These are phyloP conservation scores for Tetheella fluctuosa DNA, from an alignment of 2,888 invertebrate species.

Conservation along the genomic window DNA sequence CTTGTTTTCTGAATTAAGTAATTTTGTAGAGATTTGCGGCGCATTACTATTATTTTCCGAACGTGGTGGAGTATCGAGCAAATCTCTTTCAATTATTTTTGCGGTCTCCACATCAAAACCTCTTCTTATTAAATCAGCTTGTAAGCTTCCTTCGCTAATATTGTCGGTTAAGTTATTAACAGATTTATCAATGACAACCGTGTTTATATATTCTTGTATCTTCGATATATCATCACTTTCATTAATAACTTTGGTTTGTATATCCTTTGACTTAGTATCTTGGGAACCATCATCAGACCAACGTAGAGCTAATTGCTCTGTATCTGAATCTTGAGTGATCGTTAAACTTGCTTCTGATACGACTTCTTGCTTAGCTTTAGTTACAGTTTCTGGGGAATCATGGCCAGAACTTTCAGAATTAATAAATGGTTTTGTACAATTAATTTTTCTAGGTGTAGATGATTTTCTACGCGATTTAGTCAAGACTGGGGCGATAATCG, in stretches of 20 bases:
- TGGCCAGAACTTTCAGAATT: conserved; percentile 59
- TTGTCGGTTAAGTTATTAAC: conserved; percentile 7
- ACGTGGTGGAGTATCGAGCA: conserved; percentile 59
- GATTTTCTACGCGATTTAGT: conserved; percentile 79
- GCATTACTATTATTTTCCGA: conserved; percentile 24
- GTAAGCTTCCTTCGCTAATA: conserved; percentile 49
- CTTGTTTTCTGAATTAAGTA: conserved; percentile 27
- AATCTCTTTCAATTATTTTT: conserved; percentile 74
- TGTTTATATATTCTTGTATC: conserved; percentile 72
- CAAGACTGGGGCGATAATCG: conserved; percentile 43
- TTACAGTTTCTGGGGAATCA: conserved; percentile 52
- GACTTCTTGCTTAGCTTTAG: conserved; percentile 33
- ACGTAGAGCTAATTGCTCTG: conserved; percentile 59
- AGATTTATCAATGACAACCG: conserved; percentile 35
- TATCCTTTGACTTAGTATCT: conserved; percentile 52
- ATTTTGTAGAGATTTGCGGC: conserved; percentile 14
- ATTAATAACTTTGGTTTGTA: conserved; percentile 27
- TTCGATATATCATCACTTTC: conserved; percentile 70
- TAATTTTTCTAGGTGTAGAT: conserved; percentile 76
- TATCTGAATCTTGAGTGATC: conserved; percentile 59
- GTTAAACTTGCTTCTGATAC: conserved; percentile 29
- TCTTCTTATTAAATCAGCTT: conserved; percentile 68
- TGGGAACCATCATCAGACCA: conserved; percentile 77
- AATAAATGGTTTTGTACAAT: conserved; percentile 61
- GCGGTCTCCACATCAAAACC: conserved; percentile 77